These are phyloP conservation scores for Passer domesticus DNA, from an alignment of 2,113 vertebrate species.

Conservation along the genomic window DNA sequence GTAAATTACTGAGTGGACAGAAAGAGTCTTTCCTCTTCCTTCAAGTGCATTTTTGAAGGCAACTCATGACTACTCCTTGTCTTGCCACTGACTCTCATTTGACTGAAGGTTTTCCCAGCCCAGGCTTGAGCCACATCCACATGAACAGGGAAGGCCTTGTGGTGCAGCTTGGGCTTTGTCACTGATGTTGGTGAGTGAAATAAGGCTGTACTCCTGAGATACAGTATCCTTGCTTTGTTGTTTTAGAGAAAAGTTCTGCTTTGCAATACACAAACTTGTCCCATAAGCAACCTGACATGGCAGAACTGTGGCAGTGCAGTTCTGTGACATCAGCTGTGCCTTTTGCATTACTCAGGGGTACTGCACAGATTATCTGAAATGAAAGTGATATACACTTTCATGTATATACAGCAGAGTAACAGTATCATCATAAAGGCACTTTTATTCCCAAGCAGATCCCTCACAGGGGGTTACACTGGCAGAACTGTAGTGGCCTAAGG, in stretches of 20 bases:
- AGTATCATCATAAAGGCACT: background rate
- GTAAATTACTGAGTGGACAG: background rate
- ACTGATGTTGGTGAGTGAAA: fast-evolving
- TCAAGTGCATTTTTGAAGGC: background rate
- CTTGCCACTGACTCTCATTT: background rate
- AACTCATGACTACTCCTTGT: background rate
- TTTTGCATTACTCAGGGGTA: background rate
- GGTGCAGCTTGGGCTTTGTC: background rate
- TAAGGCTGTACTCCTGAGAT: background rate
- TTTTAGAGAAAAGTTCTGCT: background rate
- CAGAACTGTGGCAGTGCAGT: background rate
- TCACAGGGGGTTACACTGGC: background rate
- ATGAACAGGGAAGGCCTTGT: background rate
- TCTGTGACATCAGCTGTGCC: background rate
- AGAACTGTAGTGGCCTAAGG: background rate
- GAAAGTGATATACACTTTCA: background rate
- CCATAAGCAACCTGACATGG: background rate
- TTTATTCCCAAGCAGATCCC: background rate
- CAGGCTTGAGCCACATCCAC: background rate
- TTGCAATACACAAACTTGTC: background rate
- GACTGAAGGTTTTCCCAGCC: background rate
- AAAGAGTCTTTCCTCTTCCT: background rate
- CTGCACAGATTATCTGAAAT: background rate
- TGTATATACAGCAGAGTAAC: background rate
- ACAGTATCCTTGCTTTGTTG: background rate